Base-by-base conservation (phyloP, 30 jellyfish, hydroid and myxozoan species). In the Hydractinia echinata region DNA sequence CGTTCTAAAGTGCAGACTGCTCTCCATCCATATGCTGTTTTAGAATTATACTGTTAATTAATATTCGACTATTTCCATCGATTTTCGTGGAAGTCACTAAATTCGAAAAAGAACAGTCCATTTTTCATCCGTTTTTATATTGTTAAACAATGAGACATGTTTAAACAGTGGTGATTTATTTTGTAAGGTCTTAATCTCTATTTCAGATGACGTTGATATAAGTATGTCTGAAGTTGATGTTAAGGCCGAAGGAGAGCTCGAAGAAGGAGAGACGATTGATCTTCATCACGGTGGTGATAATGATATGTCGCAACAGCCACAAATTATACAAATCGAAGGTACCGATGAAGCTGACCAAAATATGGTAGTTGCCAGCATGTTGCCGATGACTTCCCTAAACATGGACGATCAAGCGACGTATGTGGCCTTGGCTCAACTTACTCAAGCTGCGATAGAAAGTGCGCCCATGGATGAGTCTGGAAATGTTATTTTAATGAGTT, bases 401-500 rank as follows among this genome's bases (percentile, higher is more conserved):
- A 80, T 80, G 87, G 87, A 80, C 61, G 87, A 80, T 64, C 81
- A 30, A 50, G 87, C 87, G 10, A 80, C 87, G n/a, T 80, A 80
- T 80, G 87, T 80, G 48, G 87, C 87, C 48, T 52, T 80, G 51
- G 87, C 87, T 61, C 87, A 80, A 51, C 81, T 80, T 10, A 80
- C 87, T 8, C 87, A 80, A 66, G 87, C 87, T n/a, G 87, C 87
- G 13, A 80, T 80, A 48, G 87, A 80, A 67, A 80, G 87, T 55
- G 72, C 87, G 30, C 87, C 87, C 49, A 80, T 80, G 54, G 81
- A 68, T 4, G 87, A 80, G 16, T 61, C 87, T 80, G 85, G 85
- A n/a, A 66, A 66, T 54, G 87, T 80, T 4, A 80, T 80, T 21
- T 16, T 80, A 5, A 80, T 80, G 87, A 80, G 87, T 53, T 80